Evolutionary conservation across 1,140 invertebrate species (phyloP).

Genomic region (Lerema accius): DNA sequence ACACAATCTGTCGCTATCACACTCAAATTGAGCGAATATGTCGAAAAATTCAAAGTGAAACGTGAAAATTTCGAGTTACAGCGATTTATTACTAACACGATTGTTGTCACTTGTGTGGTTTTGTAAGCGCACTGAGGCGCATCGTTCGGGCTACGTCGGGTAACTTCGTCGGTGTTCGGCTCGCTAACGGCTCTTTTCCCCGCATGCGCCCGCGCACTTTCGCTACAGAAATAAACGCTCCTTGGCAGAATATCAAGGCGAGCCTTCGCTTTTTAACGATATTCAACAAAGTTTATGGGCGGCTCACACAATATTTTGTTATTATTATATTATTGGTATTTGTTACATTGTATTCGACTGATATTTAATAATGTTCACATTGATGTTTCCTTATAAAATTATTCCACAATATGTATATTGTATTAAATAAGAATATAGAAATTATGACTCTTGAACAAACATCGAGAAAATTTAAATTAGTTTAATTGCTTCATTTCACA

Average conservation of each 20-base stretch:
- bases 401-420: no score
- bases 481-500: no score
- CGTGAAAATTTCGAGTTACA: background rate
- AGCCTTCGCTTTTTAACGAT: conserved; percentile 69
- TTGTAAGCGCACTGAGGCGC: conserved; percentile 44
- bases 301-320: conserved; percentile 33
- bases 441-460: no score
- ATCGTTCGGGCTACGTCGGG: conserved; percentile 55
- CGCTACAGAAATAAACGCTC: conserved; percentile 77
- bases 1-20: background rate
- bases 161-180: conserved; percentile 59
- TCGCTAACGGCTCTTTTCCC: conserved; percentile 65
- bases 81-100: conserved; percentile 11
- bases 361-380: no score
- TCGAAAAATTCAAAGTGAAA: background rate
- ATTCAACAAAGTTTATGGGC: conserved; percentile 63
- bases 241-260: conserved; percentile 76
- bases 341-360: background rate
- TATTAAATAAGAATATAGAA: no score
- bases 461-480: no score
- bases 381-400: no score
- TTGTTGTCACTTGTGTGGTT: conserved; percentile 44
- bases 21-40: background rate
- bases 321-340: conserved; percentile 8
- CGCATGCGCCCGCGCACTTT: conserved; percentile 64